Evolutionary conservation across 2,888 invertebrate genomes (phyloP).

Genomic region (Smittia sp.): DNA sequence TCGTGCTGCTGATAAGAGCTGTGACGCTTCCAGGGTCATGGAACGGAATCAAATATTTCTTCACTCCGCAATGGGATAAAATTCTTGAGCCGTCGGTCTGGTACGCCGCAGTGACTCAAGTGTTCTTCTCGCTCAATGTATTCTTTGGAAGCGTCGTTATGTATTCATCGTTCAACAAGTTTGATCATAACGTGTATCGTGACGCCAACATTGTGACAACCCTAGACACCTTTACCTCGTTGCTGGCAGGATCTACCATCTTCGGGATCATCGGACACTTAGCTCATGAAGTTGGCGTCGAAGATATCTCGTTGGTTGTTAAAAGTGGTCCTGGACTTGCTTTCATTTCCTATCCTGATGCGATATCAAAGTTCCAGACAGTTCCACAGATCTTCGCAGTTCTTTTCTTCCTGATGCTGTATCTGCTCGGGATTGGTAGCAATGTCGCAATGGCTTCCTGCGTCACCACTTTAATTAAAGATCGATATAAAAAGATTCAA

Average conservation of each 20-base stretch:
- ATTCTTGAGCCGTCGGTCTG: conserved; percentile 62
- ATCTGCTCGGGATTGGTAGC: conserved; percentile 57
- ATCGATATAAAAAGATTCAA: conserved; percentile 51
- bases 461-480: conserved; percentile 54
- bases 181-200: conserved; percentile 58
- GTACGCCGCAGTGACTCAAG: conserved; percentile 65
- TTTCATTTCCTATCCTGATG: conserved; percentile 59
- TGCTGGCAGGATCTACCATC: conserved; percentile 59
- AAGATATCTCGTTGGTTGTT: conserved; percentile 56
- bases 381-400: conserved; percentile 55
- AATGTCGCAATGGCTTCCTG: conserved; percentile 55
- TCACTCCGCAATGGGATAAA: conserved; percentile 64
- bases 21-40: conserved; percentile 61
- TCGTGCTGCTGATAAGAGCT: conserved; percentile 62
- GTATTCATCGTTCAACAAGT: conserved; percentile 62
- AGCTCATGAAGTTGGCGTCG: conserved; percentile 55
- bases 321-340: conserved; percentile 58
- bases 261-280: conserved; percentile 60
- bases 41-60: conserved; percentile 64
- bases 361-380: conserved; percentile 53
- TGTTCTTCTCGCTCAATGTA: conserved; percentile 57
- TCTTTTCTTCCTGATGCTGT: conserved; percentile 59
- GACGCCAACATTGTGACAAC: conserved; percentile 60
- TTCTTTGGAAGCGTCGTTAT: conserved; percentile 61
- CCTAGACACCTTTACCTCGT: conserved; percentile 58